Conservation (phyloP, 2,797 vertebrate genomes). For the Lutjanus argentimaculatus region DNA sequence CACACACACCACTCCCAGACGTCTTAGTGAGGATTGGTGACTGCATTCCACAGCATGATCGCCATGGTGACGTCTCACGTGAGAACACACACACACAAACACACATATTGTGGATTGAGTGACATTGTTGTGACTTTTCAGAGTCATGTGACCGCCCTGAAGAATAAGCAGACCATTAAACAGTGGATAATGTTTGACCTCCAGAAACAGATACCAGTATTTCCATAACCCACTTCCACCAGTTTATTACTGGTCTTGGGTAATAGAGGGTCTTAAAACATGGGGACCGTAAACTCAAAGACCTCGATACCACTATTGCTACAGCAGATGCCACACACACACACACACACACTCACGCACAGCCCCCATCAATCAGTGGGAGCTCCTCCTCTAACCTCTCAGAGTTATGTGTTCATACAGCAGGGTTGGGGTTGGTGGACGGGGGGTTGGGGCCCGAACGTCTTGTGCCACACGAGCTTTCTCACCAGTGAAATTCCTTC, state of each 20-base stretch:
- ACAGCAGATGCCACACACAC: background rate
- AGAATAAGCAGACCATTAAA: constrained; percentile 41
- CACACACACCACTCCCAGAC: constrained; percentile 48
- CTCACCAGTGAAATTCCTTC: constrained; percentile 50
- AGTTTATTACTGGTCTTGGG: constrained; percentile 56
- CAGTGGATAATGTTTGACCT: constrained; percentile 62
- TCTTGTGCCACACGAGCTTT: constrained; percentile 22
- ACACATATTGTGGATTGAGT: constrained; percentile 30
- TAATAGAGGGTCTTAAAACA: constrained; percentile 38
- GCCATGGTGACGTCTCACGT: constrained; percentile 73
- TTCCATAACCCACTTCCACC: constrained; percentile 31
- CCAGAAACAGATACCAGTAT: constrained; percentile 30
- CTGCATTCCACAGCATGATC: constrained; percentile 78
- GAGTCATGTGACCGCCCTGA: constrained; percentile 53
- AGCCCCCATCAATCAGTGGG: constrained; percentile 43
- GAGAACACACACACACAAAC: constrained; percentile 40
- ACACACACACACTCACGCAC: constrained; percentile 21
- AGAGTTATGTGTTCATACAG: constrained; percentile 40
- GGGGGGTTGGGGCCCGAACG: constrained; percentile 48
- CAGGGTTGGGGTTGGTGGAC: constrained; percentile 2
- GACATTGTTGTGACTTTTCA: constrained; percentile 67
- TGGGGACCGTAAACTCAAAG: constrained; percentile 58
- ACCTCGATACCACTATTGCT: constrained; percentile 19
- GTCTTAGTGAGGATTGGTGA: constrained; percentile 58
- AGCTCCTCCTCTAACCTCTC: constrained; percentile 55